Conservation (phyloP, 2,888 invertebrate genomes). For the Papilio protenor region DNA sequence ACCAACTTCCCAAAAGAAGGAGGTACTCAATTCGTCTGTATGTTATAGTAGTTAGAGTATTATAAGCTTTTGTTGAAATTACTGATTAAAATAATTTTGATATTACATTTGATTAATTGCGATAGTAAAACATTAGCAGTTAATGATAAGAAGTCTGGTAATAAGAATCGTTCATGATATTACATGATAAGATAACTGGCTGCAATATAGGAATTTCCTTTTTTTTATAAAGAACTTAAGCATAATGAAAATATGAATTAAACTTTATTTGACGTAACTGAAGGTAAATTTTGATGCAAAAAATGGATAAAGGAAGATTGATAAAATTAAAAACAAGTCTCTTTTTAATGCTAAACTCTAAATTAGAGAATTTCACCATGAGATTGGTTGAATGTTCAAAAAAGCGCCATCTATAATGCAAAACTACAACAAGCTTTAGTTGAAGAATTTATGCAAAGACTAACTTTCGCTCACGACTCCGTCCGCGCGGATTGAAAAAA, state of each 20-base stretch:
- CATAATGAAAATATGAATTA: neutral
- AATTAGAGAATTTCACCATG: too few species aligned
- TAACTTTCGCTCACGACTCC: too few species aligned
- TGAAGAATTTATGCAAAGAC: too few species aligned
- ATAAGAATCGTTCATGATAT: neutral
- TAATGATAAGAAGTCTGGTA: neutral
- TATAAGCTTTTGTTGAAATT: neutral
- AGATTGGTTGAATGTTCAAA: neutral
- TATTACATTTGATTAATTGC: neutral
- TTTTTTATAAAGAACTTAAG: too few species aligned
- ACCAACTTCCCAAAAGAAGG: too few species aligned
- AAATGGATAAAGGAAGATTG: too few species aligned
- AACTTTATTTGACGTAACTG: neutral
- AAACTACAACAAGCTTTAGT: neutral
- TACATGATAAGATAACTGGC: neutral
- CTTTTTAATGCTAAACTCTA: too few species aligned
- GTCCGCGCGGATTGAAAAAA: too few species aligned
- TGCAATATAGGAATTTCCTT: neutral
- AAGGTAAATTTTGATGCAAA: too few species aligned
- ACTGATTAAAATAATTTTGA: neutral
- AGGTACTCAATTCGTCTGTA: too few species aligned
- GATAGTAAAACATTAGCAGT: neutral
- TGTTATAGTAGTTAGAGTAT: too few species aligned
- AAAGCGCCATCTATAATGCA: neutral
- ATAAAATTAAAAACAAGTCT: too few species aligned